phyloP scores from a whole-genome alignment of 2,797 vertebrate genomes.

The Nasua narica region DNA sequence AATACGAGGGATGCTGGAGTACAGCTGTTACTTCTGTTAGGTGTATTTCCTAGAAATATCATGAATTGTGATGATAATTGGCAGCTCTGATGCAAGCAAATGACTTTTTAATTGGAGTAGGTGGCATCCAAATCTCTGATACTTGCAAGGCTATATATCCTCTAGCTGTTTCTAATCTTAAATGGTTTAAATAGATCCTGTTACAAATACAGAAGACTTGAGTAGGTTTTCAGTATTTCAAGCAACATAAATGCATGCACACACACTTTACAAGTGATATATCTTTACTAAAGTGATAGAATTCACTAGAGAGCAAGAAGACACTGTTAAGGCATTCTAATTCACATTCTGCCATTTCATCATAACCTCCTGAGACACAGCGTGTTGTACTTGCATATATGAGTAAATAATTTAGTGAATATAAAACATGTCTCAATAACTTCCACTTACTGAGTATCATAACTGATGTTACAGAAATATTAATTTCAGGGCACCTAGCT shows the following conservation, averaged over 20 bases:
- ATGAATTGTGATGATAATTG: background rate
- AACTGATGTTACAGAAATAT: background rate
- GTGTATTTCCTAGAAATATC: conserved; percentile 17
- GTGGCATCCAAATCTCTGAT: background rate
- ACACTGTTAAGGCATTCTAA: background rate
- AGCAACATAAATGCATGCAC: background rate
- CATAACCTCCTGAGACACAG: background rate
- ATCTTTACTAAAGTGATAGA: background rate
- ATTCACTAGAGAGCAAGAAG: background rate
- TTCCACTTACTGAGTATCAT: background rate
- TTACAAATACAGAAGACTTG: background rate
- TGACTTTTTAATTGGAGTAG: conserved; percentile 8
- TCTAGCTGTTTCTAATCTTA: background rate
- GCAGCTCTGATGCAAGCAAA: background rate
- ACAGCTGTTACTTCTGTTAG: background rate
- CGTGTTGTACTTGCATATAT: background rate
- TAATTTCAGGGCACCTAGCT: background rate
- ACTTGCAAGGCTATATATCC: background rate
- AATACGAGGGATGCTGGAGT: background rate
- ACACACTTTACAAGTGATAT: background rate
- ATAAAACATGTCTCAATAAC: background rate
- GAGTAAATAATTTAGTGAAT: conserved; percentile 3
- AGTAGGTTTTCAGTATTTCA: background rate
- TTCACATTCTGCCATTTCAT: background rate
- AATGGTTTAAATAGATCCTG: background rate